These are phyloP conservation scores for Thaumetopoea pityocampa DNA, from an alignment of 1,140 invertebrate species.

Conservation along the genomic window DNA sequence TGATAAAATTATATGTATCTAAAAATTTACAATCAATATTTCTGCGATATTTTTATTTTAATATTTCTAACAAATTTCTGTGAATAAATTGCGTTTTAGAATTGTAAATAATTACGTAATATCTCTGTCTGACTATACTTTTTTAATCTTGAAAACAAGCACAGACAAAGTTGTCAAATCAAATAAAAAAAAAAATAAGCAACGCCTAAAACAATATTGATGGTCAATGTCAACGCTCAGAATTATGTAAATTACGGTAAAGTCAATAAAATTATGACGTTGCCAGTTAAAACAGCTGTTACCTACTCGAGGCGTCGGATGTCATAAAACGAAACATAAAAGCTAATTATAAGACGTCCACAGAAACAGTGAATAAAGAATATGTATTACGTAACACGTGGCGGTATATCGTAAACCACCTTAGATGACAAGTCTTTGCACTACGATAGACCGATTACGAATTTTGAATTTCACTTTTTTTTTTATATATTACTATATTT, in stretches of 20 bases:
- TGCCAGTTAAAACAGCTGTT: constrained; percentile 37
- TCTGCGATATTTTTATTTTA: too few relatives aligned
- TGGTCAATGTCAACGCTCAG: neutral
- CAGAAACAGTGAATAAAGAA: constrained; percentile 23
- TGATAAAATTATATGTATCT: too few relatives aligned
- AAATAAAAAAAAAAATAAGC: neutral
- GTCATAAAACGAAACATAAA: constrained; percentile 57
- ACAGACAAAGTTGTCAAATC: neutral
- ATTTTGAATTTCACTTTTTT: too few relatives aligned
- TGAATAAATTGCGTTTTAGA: too few relatives aligned
- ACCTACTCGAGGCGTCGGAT: constrained; percentile 36
- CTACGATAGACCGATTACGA: too few relatives aligned
- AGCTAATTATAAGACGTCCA: constrained; percentile 49
- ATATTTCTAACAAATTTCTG: too few relatives aligned
- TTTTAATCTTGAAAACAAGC: neutral
- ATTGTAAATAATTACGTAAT: too few relatives aligned
- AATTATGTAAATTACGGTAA: constrained; percentile 23
- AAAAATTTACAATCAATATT: too few relatives aligned
- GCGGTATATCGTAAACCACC: constrained; percentile 10
- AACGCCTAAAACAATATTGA: neutral
- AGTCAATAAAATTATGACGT: constrained; percentile 46
- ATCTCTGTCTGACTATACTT: too few relatives aligned
- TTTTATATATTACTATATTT: too few relatives aligned
- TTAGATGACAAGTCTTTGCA: too few relatives aligned
- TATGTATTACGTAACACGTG: constrained; percentile 32